Evolutionary conservation across 2,888 invertebrate species (phyloP), one percentile per base, ranked within the genome.

Genomic region (Agriopis marginaria): DNA sequence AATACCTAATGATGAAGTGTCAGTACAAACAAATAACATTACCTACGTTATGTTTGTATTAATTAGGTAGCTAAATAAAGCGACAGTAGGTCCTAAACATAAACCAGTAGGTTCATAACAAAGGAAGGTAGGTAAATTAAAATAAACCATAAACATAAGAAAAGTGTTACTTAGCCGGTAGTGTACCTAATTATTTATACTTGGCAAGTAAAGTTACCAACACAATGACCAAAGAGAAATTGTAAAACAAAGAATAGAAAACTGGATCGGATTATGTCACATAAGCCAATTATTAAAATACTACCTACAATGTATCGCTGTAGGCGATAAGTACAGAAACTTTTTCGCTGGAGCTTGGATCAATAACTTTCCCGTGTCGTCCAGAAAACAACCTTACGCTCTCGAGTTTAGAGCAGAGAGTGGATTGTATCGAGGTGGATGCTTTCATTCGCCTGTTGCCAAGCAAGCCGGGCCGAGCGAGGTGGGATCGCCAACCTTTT

Each of bases 311-410:
- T 85, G 75, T 76, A 76, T 74, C 72, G 72, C 87, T 89, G 86
- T 87, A 89, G 82, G 89, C 88, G 88, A 89, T 90, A 89, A 89
- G 89, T 89, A 89, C 86, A 86, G 83, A 90, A 67, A 93, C 88
- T 92, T 93, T 92, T 92, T 92, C 90, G 90, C 90, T 84, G 87
- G 86, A 90, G 90, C 84, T 88, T 81, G 89, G 93, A 93, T 93
- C 93, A 91, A 93, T 93, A 93, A 90, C 85, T 83, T 77, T 66
- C 45, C 7, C 0, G 7, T 0, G 40, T 0, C 68, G 73, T 56
- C n/a, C 3, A 0, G 78, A 82, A 82, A 65, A 49, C 7, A 39
- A 76, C 81, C 66, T 70, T 85, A 81, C 5, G 0, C 0, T 0
- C 0, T 0, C 1, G 0, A 0, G 0, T 0, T 45, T 85, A 88